Evolutionary conservation across 1,140 invertebrate genomes (phyloP), one percentile per base, ranked within the genome.

Genomic region (Drosophila kohkoa): DNA sequence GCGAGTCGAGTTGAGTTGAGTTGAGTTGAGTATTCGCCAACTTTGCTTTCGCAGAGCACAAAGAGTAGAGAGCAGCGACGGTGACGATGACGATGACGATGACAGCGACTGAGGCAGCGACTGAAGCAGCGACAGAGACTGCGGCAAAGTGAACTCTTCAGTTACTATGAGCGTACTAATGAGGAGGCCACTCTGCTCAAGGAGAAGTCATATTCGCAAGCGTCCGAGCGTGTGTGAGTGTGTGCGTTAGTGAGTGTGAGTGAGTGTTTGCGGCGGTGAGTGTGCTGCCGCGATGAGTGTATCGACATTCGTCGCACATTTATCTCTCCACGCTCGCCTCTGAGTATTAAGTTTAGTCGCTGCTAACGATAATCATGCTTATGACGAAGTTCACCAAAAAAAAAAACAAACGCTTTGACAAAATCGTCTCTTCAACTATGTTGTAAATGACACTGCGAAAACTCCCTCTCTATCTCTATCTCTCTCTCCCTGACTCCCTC

Each of bases 141-240:
- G 28, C 52, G 70, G 60, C 65, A 59, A 79, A 88, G 79, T 73
- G 79, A 87, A 76, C 76, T 74, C 83, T 79, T 80, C 83, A 77
- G 76, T 79, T 62, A 80, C 83, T 87, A 82, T 87, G 73, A 88
- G 73, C 79, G 68, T 82, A 86, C 82, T 86, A 87, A 88, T 82
- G 80, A 87, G 83, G 55, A 55, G 64, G 72, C 73, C 68, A 45
- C 59, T 51, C 35, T 15, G 57, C 35, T 63, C 45, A 32, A 66
- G 28, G 45, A 60, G 35, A 62, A 38, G 35, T 8, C 35, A 38
- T 38, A 38, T 52, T 52, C 55, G 55, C 52, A 3, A 41, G 15
- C 35, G 30, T 15, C 6, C 10, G 57, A 28, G 15, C 48, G 28
- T 51, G 45, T 32, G 65, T 38, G 71, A 38, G 43, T 52, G 38